A percentile compares a stretch with the other conserved stretches of the same genome.
phyloP scores from a whole-genome alignment of 2,888 invertebrate species.

The Pyrrhopygopsis socrates region DNA sequence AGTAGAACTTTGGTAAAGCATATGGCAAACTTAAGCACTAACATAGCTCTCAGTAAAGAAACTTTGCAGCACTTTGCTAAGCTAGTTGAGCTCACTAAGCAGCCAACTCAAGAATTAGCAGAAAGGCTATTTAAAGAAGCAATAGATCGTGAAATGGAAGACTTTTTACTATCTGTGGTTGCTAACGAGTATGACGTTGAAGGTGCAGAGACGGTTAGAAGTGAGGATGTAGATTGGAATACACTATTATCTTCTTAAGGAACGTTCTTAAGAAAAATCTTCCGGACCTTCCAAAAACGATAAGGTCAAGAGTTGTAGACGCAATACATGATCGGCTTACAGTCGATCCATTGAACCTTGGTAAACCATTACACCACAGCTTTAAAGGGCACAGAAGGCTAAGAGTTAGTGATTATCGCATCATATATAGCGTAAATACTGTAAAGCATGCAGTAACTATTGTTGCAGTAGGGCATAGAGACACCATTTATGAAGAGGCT shows the following conservation, averaged over 20 bases:
- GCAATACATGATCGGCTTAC: not conserved
- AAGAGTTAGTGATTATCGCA: not conserved
- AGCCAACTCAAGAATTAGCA: not conserved
- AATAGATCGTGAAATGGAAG: too few relatives aligned
- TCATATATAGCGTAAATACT: not conserved
- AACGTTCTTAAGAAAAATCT: too few relatives aligned
- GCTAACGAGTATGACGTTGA: too few relatives aligned
- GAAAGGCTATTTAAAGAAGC: not conserved
- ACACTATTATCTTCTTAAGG: too few relatives aligned
- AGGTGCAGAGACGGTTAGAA: too few relatives aligned
- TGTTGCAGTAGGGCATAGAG: not conserved
- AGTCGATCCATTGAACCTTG: not conserved
- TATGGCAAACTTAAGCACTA: not conserved
- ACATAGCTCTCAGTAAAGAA: not conserved
- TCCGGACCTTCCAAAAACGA: conserved; percentile 3
- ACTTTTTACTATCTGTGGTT: too few relatives aligned
- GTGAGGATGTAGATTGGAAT: too few relatives aligned
- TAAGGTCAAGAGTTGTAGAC: not conserved
- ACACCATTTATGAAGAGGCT: not conserved
- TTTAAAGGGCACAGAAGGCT: not conserved
- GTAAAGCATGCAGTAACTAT: not conserved
- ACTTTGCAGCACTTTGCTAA: not conserved
- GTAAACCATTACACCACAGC: not conserved
- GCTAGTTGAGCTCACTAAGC: not conserved
- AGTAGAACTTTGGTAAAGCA: not conserved